phyloP scores from a whole-genome alignment of 2,888 invertebrate genomes.

The Hydrotaea cyrtoneurina region DNA sequence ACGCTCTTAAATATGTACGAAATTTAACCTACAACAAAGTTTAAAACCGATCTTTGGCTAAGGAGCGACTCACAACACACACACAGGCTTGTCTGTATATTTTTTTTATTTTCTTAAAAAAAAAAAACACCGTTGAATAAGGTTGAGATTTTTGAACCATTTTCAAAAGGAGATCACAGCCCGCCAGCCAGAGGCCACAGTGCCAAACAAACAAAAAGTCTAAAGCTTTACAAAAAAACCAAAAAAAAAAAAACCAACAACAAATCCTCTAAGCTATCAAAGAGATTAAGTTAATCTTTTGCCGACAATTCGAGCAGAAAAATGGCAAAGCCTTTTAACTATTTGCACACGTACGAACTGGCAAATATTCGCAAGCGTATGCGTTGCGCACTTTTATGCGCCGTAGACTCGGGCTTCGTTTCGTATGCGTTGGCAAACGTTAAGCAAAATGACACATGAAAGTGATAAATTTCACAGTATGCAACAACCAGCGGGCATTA shows the following conservation, averaged over 20 bases:
- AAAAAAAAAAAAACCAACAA: no score
- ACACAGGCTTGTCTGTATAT: no score
- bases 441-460: conserved; percentile 63
- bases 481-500: conserved; percentile 58
- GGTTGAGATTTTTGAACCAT: conserved; percentile 23
- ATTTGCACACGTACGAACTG: neutral
- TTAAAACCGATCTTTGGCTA: conserved; percentile 13
- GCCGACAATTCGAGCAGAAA: conserved; percentile 35
- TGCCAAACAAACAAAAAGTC: neutral
- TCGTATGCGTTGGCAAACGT: conserved; percentile 23
- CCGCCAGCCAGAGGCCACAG: neutral
- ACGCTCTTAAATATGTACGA: conserved; percentile 25
- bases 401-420: no score
- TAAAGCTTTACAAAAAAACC: neutral
- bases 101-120: no score
- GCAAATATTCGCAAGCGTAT: neutral
- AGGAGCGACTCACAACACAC: conserved; percentile 12
- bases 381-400: no score
- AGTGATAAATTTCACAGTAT: conserved; percentile 66
- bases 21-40: conserved; percentile 39
- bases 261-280: conserved; percentile 19
- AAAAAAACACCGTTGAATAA: conserved; percentile 6
- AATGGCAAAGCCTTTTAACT: conserved; percentile 17
- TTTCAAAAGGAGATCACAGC: conserved; percentile 29
- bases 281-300: conserved; percentile 52